phyloP scores from a whole-genome alignment of 2,888 invertebrate species.

The Chironomus tentans region DNA sequence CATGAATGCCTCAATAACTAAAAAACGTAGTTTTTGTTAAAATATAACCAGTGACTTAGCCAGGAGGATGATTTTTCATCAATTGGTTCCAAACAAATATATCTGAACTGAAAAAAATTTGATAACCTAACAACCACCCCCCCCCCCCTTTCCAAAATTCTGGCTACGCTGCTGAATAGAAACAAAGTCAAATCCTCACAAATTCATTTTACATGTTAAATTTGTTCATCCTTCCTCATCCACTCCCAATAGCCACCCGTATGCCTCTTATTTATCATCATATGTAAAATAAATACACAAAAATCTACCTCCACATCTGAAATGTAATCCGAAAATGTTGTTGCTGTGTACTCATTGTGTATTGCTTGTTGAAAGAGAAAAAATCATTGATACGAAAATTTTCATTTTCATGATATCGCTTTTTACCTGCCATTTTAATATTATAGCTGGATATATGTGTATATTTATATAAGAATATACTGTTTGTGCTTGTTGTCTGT shows the following conservation, averaged over 20 bases:
- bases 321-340: conserved; percentile 9
- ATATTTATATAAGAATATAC: no score
- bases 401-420: conserved; percentile 8
- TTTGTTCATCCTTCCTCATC: background rate
- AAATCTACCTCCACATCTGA: background rate
- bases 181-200: background rate
- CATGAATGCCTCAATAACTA: no score
- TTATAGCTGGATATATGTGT: no score
- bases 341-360: background rate
- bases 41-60: no score
- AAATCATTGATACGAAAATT: conserved; percentile 21
- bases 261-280: background rate
- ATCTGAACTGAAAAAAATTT: no score
- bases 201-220: conserved; percentile 14
- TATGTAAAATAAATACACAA: background rate
- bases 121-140: no score
- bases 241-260: background rate
- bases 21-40: no score
- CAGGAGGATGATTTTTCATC: no score
- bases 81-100: no score
- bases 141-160: no score
- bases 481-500: no score
- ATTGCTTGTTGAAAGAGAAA: background rate
- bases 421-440: conserved; percentile 2
- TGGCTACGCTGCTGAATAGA: no score